phyloP scores from a whole-genome alignment of 1,140 invertebrate species.

The Idris sp. region DNA sequence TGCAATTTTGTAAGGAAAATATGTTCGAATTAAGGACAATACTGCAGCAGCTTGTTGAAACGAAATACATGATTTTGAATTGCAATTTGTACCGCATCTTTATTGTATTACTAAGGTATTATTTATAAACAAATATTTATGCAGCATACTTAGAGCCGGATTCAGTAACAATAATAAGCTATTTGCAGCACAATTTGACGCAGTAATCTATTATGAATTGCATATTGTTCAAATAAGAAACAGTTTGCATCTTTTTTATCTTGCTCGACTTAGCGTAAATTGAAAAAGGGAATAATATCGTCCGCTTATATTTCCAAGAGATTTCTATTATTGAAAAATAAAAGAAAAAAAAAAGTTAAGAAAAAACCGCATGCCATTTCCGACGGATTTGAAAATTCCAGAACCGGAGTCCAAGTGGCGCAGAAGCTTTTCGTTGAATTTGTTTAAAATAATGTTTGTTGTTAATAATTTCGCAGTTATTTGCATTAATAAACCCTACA shows the following conservation, averaged over 20 bases:
- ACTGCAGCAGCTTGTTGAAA: too few species aligned
- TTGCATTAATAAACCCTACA: too few species aligned
- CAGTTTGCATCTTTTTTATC: conserved; percentile 1
- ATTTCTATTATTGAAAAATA: background rate
- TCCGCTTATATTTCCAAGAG: conserved; percentile 21
- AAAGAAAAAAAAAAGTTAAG: background rate
- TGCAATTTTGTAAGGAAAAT: too few species aligned
- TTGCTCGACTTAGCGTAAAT: background rate
- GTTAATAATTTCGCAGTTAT: background rate
- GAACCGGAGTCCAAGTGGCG: background rate
- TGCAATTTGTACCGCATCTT: too few species aligned
- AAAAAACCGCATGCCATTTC: conserved; percentile 6
- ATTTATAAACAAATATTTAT: too few species aligned
- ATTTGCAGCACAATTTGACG: conserved; percentile 10
- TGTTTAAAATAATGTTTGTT: background rate
- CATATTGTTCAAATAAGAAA: conserved; percentile 14
- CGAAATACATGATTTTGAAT: too few species aligned
- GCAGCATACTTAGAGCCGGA: background rate
- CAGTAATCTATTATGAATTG: conserved; percentile 18
- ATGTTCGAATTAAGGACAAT: too few species aligned
- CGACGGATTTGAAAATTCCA: conserved; percentile 19
- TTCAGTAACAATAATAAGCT: conserved; percentile 5
- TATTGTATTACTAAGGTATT: too few species aligned
- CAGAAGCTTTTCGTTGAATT: conserved; percentile 5
- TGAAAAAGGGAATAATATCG: conserved; percentile 29